These are phyloP conservation scores for Hydrolagus colliei DNA, from an alignment of 2,797 vertebrate species.

Conservation along the genomic window DNA sequence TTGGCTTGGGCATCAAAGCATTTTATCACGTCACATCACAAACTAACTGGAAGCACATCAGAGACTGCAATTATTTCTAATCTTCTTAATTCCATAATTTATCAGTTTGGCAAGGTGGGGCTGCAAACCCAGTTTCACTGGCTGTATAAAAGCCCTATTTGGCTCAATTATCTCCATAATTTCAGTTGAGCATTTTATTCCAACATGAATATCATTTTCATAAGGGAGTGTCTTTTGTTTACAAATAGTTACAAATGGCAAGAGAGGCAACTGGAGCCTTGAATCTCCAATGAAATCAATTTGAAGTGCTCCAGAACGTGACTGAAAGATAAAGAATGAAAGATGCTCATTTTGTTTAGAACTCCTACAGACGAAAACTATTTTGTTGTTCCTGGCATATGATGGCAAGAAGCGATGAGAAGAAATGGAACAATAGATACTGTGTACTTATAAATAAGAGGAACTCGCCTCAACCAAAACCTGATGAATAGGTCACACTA, in stretches of 20 bases:
- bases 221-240: background rate
- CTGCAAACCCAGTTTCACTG: background rate
- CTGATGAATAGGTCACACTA: too few species aligned
- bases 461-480: too few species aligned
- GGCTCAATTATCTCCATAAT: background rate
- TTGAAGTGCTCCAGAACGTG: too few species aligned
- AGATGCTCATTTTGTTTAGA: too few species aligned
- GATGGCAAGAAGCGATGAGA: too few species aligned
- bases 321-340: too few species aligned
- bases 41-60: slow-evolving; percentile 24
- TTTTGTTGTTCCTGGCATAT: too few species aligned
- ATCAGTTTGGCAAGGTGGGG: background rate
- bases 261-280: too few species aligned
- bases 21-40: background rate
- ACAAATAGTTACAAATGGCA: background rate
- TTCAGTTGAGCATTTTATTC: background rate
- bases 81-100: background rate
- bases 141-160: background rate
- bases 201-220: background rate
- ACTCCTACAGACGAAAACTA: too few species aligned
- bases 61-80: slow-evolving; percentile 9
- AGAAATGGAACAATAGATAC: too few species aligned
- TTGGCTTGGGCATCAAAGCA: slow-evolving; percentile 19
- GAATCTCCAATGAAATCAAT: too few species aligned
- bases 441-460: too few species aligned